These are phyloP conservation scores for Cheirogaleus medius DNA, from an alignment of 2,113 vertebrate genomes.

Conservation along the genomic window DNA sequence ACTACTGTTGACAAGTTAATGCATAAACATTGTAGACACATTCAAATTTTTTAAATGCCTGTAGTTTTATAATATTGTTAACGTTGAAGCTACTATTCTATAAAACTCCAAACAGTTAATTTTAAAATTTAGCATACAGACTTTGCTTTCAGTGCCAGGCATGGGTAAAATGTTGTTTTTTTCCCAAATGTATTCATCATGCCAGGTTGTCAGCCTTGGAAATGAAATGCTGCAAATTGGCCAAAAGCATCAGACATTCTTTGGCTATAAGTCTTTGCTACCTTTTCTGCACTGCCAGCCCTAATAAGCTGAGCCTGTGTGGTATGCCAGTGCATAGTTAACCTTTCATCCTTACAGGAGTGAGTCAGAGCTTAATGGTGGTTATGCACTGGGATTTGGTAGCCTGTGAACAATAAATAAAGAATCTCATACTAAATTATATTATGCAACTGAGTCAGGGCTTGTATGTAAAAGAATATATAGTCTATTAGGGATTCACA, in stretches of 20 bases:
- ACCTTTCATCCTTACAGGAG: neutral
- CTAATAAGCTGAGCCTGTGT: neutral
- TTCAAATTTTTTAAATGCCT: neutral
- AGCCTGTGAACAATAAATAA: neutral
- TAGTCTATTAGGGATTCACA: neutral
- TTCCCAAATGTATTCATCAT: conserved; percentile 2
- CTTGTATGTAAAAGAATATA: neutral
- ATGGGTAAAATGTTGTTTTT: neutral
- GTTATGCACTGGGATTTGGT: neutral
- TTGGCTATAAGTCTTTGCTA: neutral
- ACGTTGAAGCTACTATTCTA: neutral
- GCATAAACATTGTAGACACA: neutral
- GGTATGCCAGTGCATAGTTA: neutral
- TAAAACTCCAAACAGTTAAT: neutral
- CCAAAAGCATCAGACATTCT: neutral
- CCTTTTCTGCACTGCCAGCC: neutral
- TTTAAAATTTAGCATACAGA: neutral
- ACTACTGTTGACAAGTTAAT: neutral
- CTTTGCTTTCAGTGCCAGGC: neutral
- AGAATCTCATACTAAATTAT: neutral
- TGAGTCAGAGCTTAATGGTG: neutral
- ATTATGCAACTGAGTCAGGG: neutral
- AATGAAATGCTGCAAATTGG: neutral
- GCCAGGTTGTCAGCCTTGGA: neutral
- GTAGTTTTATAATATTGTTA: conserved; percentile 22